Base-by-base conservation (phyloP, 2,113 vertebrate genomes). In the Tauraco erythrolophus region DNA sequence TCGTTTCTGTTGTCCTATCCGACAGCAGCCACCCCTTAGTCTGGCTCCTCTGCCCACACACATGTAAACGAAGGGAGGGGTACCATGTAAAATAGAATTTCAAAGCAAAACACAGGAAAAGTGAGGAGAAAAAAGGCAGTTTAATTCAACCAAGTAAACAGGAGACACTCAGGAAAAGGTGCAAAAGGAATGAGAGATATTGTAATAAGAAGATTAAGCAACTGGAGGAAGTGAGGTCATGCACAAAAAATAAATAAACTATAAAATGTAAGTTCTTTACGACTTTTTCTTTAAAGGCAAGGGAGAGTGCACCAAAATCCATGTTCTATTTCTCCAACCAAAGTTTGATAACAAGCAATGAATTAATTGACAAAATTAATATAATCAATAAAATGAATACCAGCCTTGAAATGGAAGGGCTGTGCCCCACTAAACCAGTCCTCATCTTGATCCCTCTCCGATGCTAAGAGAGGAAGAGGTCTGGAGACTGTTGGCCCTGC, bases 61-160 rank as follows among this genome's bases (percentile, higher is more conserved):
- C 87, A 95, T 96, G 96, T 96, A 95, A 97, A 96, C 77, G 75
- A 95, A 2, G 94, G 96, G 96, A 96, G 96, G 70, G 81, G 78
- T 94, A 94, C 81, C 84, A 85, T 94, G 92, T 85, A 91, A 95
- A 97, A 82, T 2, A 92, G 84, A 53, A 11, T 93, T 95, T 96
- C 94, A 96, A 96, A 96, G 94, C 57, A 85, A 82, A 93, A 82
- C 17, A 82, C 35, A 4, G 69, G 83, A 82, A 89, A 95, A 84
- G 24, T 64, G 21, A 53, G 31, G 69, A 79, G 81, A 68, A 80
- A 82, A 92, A 88, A 92, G 66, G 16, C 66, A 53, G 58, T 88
- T 53, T 66, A 82, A 61, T 83, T 92, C 31, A 72, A 50, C 35
- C 25, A 35, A 69, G 66, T 50, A 43, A 83, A 80, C 24, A 70